phyloP scores from a whole-genome alignment of 2,888 invertebrate species.

The Gastrophysa polygoni region DNA sequence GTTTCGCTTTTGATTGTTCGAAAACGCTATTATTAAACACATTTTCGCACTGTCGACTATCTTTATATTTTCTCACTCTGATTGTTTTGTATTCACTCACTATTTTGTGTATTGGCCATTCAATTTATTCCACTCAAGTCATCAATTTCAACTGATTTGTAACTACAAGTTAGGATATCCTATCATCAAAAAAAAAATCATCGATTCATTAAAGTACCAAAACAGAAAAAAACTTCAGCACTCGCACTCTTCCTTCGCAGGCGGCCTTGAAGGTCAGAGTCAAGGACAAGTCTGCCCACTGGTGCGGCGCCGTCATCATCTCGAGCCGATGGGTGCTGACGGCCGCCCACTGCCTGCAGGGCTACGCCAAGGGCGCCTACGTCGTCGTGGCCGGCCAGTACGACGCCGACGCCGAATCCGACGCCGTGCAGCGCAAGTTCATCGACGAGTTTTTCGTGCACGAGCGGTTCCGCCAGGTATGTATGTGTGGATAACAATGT shows the following conservation, averaged over 20 bases:
- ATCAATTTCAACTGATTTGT: too few species aligned
- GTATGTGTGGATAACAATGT: too few species aligned
- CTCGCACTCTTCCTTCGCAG: conserved; percentile 46
- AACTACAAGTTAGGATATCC: too few species aligned
- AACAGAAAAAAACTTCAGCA: too few species aligned
- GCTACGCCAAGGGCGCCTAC: conserved; percentile 70
- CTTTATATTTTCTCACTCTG: too few species aligned
- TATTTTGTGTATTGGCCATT: too few species aligned
- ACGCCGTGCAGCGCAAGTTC: conserved; percentile 71
- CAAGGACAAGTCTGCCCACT: conserved; percentile 63
- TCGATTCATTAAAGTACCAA: not conserved
- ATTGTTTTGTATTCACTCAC: too few species aligned
- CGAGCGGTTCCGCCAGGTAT: conserved; percentile 68
- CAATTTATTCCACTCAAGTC: too few species aligned
- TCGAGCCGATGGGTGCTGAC: conserved; percentile 69
- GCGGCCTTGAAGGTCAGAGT: conserved; percentile 69
- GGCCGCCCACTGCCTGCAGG: conserved; percentile 75
- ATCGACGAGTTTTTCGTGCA: conserved; percentile 75
- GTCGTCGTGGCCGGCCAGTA: conserved; percentile 77
- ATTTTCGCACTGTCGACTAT: too few species aligned
- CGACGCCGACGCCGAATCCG: conserved; percentile 70
- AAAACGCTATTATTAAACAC: too few species aligned
- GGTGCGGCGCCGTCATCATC: conserved; percentile 77
- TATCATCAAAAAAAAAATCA: too few species aligned
- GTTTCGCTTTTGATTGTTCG: too few species aligned